Percentiles rank a stretch among this genome's conserved stretches.
These are phyloP conservation scores for Lycophotia porphyrea DNA, from an alignment of 2,888 invertebrate species.

Conservation along the genomic window DNA sequence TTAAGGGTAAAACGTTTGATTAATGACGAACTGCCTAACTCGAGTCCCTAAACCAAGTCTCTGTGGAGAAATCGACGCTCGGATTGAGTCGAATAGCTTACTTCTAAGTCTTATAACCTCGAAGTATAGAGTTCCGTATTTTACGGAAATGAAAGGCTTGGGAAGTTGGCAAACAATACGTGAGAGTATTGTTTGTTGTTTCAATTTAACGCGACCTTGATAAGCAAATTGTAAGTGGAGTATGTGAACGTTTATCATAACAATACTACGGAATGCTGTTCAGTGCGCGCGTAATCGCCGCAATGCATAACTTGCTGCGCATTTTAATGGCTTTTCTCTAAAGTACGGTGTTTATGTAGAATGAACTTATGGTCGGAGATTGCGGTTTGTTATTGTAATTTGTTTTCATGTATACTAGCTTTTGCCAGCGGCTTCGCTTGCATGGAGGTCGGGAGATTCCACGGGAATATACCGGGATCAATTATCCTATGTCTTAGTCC, in stretches of 20 bases:
- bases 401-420: background rate
- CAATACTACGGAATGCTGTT: slow-evolving; percentile 43
- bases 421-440: background rate
- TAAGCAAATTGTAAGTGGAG: slow-evolving; percentile 40
- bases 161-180: slow-evolving; percentile 33
- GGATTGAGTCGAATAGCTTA: slow-evolving; percentile 5
- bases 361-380: background rate
- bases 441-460: background rate
- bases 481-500: background rate
- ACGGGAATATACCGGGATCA: background rate
- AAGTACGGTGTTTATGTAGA: slow-evolving; percentile 5
- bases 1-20: slow-evolving; percentile 48
- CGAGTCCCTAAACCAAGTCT: slow-evolving; percentile 38
- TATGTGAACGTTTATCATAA: slow-evolving; percentile 41
- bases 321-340: slow-evolving; percentile 34
- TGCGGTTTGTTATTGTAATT: background rate
- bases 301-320: slow-evolving; percentile 21
- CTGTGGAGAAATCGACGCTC: slow-evolving; percentile 30
- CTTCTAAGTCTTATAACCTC: slow-evolving; percentile 12
- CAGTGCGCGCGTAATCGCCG: slow-evolving; percentile 27
- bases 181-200: slow-evolving; percentile 45
- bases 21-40: slow-evolving; percentile 48
- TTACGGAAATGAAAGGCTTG: slow-evolving; percentile 52
- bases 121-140: slow-evolving; percentile 28
- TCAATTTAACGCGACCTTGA: slow-evolving; percentile 48